Base-by-base conservation (phyloP, 2,797 vertebrate genomes). In the Typhlichthys eigenmanni region DNA sequence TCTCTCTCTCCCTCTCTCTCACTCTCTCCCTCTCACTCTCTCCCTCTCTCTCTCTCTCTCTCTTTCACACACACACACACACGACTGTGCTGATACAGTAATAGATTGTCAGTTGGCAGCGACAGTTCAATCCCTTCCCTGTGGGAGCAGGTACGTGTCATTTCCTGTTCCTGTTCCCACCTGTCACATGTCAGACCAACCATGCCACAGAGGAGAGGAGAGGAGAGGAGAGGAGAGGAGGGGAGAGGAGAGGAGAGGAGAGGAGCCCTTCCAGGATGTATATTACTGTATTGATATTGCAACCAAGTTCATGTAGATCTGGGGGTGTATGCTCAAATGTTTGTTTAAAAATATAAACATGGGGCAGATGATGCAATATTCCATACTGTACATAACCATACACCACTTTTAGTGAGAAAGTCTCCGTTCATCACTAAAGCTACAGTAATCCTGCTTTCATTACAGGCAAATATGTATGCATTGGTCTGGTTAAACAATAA, bases 111-210 rank as follows among this genome's bases (percentile, higher is more conserved):
- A 85, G 75, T 38, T 85, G 76, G 87, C 74, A 65, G 68, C 74
- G 80, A 59, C 53, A 65, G 82, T 74, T 75, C 56, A 61, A 66
- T 60, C 75, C 43, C 12, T 56, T 66, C 86, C 87, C 72, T n/a
- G 24, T 55, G 90, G 85, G 87, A 90, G 68, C 73, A 80, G 79
- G 73, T 84, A 70, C 13, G 38, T 90, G 91, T 87, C 86, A 79
- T 75, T 80, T 83, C 72, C 75, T 79, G 75, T 89, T 83, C 75
- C 78, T 75, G 60, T 90, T 74, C 88, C 73, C 64, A 74, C 53
- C 75, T 66, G 73, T 80, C 79, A 74, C 69, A 75, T 76, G 76
- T 64, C 58, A 46, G 65, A 63, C 24, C 54, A 64, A 45, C 11
- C 19, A 12, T 24, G 17, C 52, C 72, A 51, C 53, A 17, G 38